phyloP scores from a whole-genome alignment of 2,888 invertebrate genomes.

The Lasioglossum calceatum region DNA sequence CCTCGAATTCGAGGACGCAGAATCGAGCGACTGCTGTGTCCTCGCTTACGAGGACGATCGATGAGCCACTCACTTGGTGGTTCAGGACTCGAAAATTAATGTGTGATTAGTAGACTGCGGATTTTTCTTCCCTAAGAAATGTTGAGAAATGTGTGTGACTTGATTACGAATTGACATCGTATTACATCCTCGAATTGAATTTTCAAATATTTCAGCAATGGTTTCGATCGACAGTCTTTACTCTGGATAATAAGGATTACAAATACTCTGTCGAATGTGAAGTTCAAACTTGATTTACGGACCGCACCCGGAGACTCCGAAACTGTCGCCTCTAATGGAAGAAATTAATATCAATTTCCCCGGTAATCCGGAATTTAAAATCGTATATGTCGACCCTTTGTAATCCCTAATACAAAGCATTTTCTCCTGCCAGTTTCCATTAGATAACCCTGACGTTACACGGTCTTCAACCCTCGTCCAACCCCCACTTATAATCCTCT shows the following conservation, averaged over 20 bases:
- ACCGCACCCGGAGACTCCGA: neutral
- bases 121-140: neutral
- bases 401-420: conserved; percentile 10
- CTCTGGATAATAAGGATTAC: neutral
- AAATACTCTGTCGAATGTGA: neutral
- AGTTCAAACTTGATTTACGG: neutral
- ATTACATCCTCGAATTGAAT: neutral
- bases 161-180: too few relatives aligned
- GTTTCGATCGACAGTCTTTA: neutral
- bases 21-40: neutral
- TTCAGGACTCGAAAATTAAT: neutral
- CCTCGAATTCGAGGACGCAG: neutral
- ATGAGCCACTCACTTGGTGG: too few relatives aligned
- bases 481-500: conserved; percentile 4
- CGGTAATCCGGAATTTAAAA: neutral
- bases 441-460: conserved; percentile 10
- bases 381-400: neutral
- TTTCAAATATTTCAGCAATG: neutral
- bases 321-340: neutral
- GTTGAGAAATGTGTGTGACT: neutral
- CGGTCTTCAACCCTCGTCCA: neutral
- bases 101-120: too few relatives aligned
- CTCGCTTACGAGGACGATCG: neutral
- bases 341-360: conserved; percentile 6
- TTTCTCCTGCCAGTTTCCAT: conserved; percentile 19